Evolutionary conservation across 1,140 invertebrate species (phyloP), one percentile per base, ranked within the genome.

Genomic region (Diprion similis): DNA sequence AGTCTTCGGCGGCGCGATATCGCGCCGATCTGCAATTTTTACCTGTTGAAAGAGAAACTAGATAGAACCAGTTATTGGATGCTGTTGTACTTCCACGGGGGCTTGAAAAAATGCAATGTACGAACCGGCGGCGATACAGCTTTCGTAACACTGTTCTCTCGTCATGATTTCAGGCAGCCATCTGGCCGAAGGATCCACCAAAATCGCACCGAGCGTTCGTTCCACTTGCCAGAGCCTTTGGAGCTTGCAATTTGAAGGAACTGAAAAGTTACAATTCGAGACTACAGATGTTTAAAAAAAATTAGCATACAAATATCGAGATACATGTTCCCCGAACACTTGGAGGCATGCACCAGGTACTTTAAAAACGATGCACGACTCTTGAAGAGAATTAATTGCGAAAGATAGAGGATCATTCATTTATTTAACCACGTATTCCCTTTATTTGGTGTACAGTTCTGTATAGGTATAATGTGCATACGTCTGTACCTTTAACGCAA

Each of bases 161-260:
- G 75, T 77, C 8, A 82, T 71, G 1, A 77, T 10, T 45, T 78
- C 64, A 0, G 81, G 75, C 46, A 81, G 18, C 59, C 75, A 72
- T 1, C 73, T 74, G n/a, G 73, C 78, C 11, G 66, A 65, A 0
- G 78, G 75, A 69, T 86, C 83, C 45, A 85, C 77, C 48, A 87
- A 80, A 48, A 83, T 69, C 10, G 83, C 81, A 2, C 84, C 85
- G 9, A 82, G 77, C 17, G 75, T 84, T 66, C 85, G 81, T 68
- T 86, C 84, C 0, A 85, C 81, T 68, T 86, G 85, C 85, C 85
- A 86, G 10, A 85, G 68, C 74, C 78, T 81, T 0, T 71, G 59
- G 9, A 68, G 51, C 15, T 72, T 77, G 73, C 85, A 86, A n/a
- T 9, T 71, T 8, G 18, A 6, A 10, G 82, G 80, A 74, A 84